Conservation (phyloP, 2,797 vertebrate genomes). For the Sternarchorhynchus goeldii region DNA sequence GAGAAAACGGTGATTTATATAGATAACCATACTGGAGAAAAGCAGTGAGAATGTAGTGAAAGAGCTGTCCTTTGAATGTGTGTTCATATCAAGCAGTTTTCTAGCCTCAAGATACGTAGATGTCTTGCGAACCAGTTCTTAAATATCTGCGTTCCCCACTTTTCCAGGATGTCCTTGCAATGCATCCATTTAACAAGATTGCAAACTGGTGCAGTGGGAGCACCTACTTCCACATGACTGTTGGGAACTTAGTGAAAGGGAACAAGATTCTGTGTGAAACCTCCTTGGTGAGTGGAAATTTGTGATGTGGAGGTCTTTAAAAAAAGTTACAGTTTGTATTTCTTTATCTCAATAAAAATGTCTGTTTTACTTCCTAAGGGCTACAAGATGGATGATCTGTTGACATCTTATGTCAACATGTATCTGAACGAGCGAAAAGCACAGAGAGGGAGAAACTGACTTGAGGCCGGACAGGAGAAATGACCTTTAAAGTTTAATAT, state of each 20-base stretch:
- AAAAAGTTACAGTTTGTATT: too few relatives aligned
- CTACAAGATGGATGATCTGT: conserved; percentile 97
- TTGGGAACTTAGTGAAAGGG: conserved; percentile 87
- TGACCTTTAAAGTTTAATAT: neutral
- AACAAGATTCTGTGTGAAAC: conserved; percentile 94
- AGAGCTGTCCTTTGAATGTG: too few relatives aligned
- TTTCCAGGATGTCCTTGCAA: conserved; percentile 83
- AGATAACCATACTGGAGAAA: too few relatives aligned
- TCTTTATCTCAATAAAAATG: conserved; percentile 6
- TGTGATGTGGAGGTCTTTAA: neutral
- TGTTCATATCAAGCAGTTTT: too few relatives aligned
- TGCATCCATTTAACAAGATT: conserved; percentile 88
- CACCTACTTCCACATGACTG: conserved; percentile 96
- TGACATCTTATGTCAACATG: conserved; percentile 89
- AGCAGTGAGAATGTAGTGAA: too few relatives aligned
- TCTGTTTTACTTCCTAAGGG: conserved; percentile 74
- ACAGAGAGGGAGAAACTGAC: conserved; percentile 69
- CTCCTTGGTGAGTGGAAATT: conserved; percentile 84
- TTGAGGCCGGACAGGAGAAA: conserved; percentile 42
- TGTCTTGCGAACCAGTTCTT: conserved; percentile 21
- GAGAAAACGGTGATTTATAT: too few relatives aligned
- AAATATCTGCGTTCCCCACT: conserved; percentile 38
- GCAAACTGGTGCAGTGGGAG: conserved; percentile 97
- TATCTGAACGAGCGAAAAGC: conserved; percentile 74
- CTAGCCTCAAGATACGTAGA: neutral